Percentiles rank a stretch among this genome's conserved stretches.
phyloP scores from a whole-genome alignment of 1,140 invertebrate genomes.

The Metaphire vulgaris region DNA sequence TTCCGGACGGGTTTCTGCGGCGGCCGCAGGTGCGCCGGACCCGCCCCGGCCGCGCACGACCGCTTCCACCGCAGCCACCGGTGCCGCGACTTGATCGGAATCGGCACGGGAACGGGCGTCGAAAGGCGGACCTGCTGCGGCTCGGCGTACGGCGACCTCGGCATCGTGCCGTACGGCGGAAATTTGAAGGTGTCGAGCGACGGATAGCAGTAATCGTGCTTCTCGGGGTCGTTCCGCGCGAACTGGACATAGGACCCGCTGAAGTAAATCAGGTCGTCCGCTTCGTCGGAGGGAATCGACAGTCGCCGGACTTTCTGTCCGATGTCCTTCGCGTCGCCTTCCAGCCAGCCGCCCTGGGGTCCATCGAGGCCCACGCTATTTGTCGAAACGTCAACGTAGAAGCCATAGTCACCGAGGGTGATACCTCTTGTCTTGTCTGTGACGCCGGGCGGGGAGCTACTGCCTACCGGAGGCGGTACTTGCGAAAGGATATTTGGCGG shows the following conservation, averaged over 20 bases:
- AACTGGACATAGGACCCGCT: conserved; percentile 19
- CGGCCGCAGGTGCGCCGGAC: not conserved
- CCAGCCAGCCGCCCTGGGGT: not conserved
- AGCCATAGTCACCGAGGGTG: not conserved
- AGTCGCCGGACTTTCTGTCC: not conserved
- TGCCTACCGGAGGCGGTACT: not conserved
- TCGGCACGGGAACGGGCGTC: not conserved
- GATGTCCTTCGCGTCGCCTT: not conserved
- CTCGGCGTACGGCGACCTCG: not conserved
- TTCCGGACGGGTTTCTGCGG: conserved; percentile 1
- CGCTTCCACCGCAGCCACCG: not conserved
- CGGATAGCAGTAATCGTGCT: not conserved
- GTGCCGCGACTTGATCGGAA: not conserved
- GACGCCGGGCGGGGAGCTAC: not conserved
- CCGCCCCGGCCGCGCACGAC: not conserved
- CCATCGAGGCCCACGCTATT: not conserved
- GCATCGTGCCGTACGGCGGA: not conserved
- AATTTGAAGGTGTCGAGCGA: not conserved
- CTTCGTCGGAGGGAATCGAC: not conserved
- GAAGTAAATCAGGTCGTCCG: not conserved
- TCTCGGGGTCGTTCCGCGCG: conserved; percentile 7
- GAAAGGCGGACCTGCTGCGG: conserved; percentile 7
- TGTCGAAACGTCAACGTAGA: not conserved
- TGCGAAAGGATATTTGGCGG: not conserved
- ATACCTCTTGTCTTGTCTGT: not conserved